Base-by-base conservation (phyloP, 2,113 vertebrate species). In the Lepus timidus region DNA sequence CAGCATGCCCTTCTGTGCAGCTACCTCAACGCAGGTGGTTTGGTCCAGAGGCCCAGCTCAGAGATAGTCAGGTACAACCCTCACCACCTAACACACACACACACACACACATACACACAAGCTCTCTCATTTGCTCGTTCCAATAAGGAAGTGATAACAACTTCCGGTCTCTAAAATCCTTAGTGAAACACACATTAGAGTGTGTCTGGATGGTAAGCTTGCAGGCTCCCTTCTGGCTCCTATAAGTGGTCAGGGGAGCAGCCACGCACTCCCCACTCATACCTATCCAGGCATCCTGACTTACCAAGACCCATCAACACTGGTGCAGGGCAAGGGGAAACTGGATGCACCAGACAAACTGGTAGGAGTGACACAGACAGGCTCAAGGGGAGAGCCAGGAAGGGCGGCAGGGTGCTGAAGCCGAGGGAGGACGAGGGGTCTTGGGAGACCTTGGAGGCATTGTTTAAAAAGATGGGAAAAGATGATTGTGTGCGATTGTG, bases 91-190 rank as follows among this genome's bases (percentile, higher is more conserved):
- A 44, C 44, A 44, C 44, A 44, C 44, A 44, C 44, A 39, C 39
- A 44, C 44, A 44, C 44, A 44, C 44, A 44, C 44, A 75, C 9
- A 25, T 33, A 70, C 52, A 9, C 78, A 36, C 58, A 65, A 4
- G 7, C n/a, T 36, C 67, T 73, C 62, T 73, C 70, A 17, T 0
- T 0, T 4, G 22, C 13, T 90, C 73, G 33, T 83, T 88, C n/a
- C n/a, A 33, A n/a, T 39, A 23, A 91, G 29, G 51, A 92, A 82
- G 64, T 51, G 13, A 73, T 67, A 17, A 4, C 52, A 82, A 51
- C 6, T 84, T 19, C 25, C n/a, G 17, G n/a, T 58, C 78, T 88
- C 78, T 73, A 81, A 90, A 95, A 71, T 68, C 49, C 62, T 87
- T 14, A 12, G 27, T 33, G 22, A 80, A 80, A 81, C 19, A 55